Evolutionary conservation across 1,140 invertebrate species (phyloP), one percentile per base, ranked within the genome.

Genomic region (Lasioglossum albipes): DNA sequence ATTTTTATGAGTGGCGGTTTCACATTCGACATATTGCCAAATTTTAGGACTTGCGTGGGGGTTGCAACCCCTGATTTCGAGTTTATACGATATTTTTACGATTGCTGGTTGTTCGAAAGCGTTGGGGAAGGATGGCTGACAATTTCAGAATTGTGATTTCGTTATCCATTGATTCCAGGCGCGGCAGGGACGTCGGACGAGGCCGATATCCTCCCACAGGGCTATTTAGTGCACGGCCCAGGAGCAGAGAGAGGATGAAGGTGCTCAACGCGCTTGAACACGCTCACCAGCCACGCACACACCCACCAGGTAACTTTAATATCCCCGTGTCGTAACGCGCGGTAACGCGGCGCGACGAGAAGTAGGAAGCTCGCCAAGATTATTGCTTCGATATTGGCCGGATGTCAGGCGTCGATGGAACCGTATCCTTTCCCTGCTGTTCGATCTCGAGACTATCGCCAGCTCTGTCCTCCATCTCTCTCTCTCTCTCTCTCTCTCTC

Each of bases 341-440:
- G 59, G 75, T 77, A 81, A 85, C 78, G 83, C 52, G 73, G 22
- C 54, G 70, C 65, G 57, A 54, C 64, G 57, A 66, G 77, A 74
- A 78, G 78, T 67, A 64, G 83, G 81, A 76, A 81, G 84, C 73
- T 79, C 86, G 81, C 84, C 83, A 86, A 86, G 89, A 89, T 89
- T 89, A 90, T 91, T 93, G 88, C 91, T 89, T 92, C 90, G 90
- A 93, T 93, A 92, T 93, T 92, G 90, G 88, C 79, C 13, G 82
- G 88, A 91, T 91, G 89, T 89, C 87, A 89, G 89, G 84, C 86
- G 86, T 88, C 86, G 87, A 87, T 81, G 84, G 84, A 89, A 87
- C 86, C 86, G 87, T 90, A 87, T 75, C 72, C 59, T 54, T 31
- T 27, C 67, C 45, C 41, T 62, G 16, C 67, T 57, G 16, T 61